Base-by-base conservation (phyloP, 1,140 invertebrate species). In the Calliphora vicina region DNA sequence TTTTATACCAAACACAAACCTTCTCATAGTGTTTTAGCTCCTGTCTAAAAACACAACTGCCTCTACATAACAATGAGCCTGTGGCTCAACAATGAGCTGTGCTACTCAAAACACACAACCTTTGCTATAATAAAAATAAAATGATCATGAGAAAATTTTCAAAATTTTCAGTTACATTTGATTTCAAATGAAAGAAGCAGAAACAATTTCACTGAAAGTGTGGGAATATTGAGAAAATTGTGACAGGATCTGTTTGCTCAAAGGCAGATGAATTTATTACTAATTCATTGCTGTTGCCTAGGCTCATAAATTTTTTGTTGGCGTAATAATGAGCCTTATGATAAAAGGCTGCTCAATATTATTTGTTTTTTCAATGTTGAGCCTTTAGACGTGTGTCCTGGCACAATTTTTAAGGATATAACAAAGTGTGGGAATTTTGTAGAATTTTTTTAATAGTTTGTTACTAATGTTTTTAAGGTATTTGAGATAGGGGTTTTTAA, bases 181-280 rank as follows among this genome's bases (percentile, higher is more conserved):
- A 50, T 10, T 15, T 15, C 12, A 50, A 10, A 50, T 50, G 45
- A n/a, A 50, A 17, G 45, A 12, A 17, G 72, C 9, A 9, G 13
- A 26, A 12, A 26, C 15, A 17, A n/a, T n/a, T 0, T 35, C 6
- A 8, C 10, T 35, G 0, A 35, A 35, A 35, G 72, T 74, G 72
- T 74, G 72, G 27, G 27, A 74, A 74, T 74, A 27, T 74, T 35
- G 72, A 74, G 26, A 74, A 35, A 27, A 35, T 29, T 74, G 25
- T 23, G 23, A 17, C 72, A 35, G 13, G 26, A 74, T 74, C 15
- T n/a, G 10, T 26, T 9, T 13, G 15, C 35, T 35, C 71, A 50
- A 50, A 1, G 12, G 45, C 45, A 50, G 45, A 43, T 43, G 42
- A 43, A 6, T 43, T 43, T 43, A 6, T 43, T 6, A 43, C 12